Evolutionary conservation across 1,140 invertebrate species (phyloP).

Genomic region (Acromyrmex echinatior): DNA sequence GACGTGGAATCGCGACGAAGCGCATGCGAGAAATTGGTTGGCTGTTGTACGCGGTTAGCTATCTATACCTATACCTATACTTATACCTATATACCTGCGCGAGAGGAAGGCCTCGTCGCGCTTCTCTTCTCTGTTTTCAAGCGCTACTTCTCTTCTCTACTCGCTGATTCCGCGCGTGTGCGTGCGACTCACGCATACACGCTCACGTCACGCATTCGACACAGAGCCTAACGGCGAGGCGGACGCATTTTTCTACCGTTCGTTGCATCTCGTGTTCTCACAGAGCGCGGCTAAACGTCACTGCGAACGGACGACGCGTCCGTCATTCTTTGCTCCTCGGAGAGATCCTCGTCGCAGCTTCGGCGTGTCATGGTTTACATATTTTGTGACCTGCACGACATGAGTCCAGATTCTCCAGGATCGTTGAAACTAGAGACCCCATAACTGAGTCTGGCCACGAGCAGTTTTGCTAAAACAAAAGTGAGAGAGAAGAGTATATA

Average conservation of each 20-base stretch:
- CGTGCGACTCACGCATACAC: conserved; percentile 8
- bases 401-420: background rate
- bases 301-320: conserved; percentile 28
- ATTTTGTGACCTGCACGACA: background rate
- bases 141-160: background rate
- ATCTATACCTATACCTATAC: background rate
- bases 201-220: background rate
- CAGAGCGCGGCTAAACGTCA: conserved; percentile 54
- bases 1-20: background rate
- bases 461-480: no score
- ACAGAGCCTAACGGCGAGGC: conserved; percentile 46
- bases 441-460: no score
- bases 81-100: background rate
- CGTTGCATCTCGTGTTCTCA: conserved; percentile 56
- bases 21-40: background rate
- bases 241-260: conserved; percentile 67
- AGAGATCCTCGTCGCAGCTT: background rate
- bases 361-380: background rate
- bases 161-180: background rate
- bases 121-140: conserved; percentile 16
- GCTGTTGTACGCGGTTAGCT: background rate
- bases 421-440: background rate
- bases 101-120: background rate
- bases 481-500: no score
- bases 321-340: background rate